Conservation (phyloP, 2,888 invertebrate genomes). For the Seladonia tumulorum region DNA sequence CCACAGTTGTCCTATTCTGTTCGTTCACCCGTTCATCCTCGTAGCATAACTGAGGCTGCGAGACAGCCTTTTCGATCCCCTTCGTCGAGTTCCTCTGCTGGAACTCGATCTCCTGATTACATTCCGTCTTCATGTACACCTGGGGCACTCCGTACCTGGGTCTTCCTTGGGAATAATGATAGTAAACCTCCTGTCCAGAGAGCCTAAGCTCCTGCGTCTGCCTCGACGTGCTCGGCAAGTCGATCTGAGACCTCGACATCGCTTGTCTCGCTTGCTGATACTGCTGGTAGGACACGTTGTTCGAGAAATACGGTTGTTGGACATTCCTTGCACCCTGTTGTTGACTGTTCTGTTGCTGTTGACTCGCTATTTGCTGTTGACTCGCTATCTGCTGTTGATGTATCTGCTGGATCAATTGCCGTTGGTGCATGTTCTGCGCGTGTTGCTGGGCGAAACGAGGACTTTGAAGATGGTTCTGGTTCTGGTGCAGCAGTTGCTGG, state of each 20-base stretch:
- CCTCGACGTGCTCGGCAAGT: slow-evolving; percentile 80
- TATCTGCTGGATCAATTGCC: slow-evolving; percentile 83
- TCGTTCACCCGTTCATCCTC: slow-evolving; percentile 83
- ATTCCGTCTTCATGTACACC: slow-evolving; percentile 80
- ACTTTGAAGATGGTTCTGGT: slow-evolving; percentile 79
- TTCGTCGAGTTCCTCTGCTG: slow-evolving; percentile 78
- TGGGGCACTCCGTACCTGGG: slow-evolving; percentile 79
- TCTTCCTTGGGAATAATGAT: slow-evolving; percentile 79
- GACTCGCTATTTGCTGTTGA: slow-evolving; percentile 74
- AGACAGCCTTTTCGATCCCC: slow-evolving; percentile 85
- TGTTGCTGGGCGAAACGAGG: slow-evolving; percentile 81
- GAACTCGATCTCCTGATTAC: slow-evolving; percentile 77
- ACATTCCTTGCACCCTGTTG: slow-evolving; percentile 56
- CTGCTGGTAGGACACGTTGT: slow-evolving; percentile 78
- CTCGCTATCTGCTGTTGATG: slow-evolving; percentile 83
- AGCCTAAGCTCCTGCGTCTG: slow-evolving; percentile 78
- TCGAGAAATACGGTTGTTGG: slow-evolving; percentile 75
- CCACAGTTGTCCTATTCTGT: slow-evolving; percentile 67
- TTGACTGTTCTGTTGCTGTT: slow-evolving; percentile 73
- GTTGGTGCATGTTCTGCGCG: slow-evolving; percentile 81
- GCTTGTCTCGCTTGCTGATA: slow-evolving; percentile 79
- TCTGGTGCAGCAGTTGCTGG: slow-evolving; percentile 79
- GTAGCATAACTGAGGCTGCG: slow-evolving; percentile 88
- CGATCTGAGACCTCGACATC: slow-evolving; percentile 81
- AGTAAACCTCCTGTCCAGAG: slow-evolving; percentile 79